Evolutionary conservation across 2,888 invertebrate species (phyloP), one percentile per base, ranked within the genome.

Genomic region (Patella depressa): DNA sequence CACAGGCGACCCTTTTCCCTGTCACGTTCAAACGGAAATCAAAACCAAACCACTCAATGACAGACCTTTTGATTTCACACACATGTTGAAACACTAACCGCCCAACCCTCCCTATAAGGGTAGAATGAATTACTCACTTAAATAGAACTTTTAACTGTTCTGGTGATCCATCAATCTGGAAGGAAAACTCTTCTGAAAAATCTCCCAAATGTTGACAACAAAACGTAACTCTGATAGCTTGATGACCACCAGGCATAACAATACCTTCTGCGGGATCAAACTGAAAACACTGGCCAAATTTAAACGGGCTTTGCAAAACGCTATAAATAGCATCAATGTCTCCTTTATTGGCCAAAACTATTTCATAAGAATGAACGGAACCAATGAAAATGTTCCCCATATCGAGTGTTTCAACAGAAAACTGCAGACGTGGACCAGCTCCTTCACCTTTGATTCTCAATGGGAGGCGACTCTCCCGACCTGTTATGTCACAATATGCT

Each of bases 371-470:
- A 83, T 92, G 91, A 19, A 84, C 89, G 3, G 91, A 91, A 75
- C 89, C 88, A 78, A 92, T 89, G 80, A 92, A 92, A 54, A 92
- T 90, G 79, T 90, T 90, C 19, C 92, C 91, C 87, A 92, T 88
- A 78, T 92, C 91, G 54, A 92, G 82, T 7, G 82, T 82, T 72
- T 91, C 89, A 75, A 89, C 88, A 4, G 91, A 91, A 72, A 92
- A 88, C 81, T 91, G 87, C 5, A 92, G 88, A 77, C 86, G 87
- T 15, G 92, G 91, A 71, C 92, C 92, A n/a, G 88, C 83, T n/a
- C 91, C 92, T 65, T 90, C 89, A 9, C 91, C 92, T 53, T 88
- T 87, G 69, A 92, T 86, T 57, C 89, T 85, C 55, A 92, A 82
- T 12, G 91, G 91, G 45, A 92, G 86, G 7, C 91, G 88, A 77